Evolutionary conservation across 2,888 invertebrate species (phyloP).

Genomic region (Pterostichus niger): DNA sequence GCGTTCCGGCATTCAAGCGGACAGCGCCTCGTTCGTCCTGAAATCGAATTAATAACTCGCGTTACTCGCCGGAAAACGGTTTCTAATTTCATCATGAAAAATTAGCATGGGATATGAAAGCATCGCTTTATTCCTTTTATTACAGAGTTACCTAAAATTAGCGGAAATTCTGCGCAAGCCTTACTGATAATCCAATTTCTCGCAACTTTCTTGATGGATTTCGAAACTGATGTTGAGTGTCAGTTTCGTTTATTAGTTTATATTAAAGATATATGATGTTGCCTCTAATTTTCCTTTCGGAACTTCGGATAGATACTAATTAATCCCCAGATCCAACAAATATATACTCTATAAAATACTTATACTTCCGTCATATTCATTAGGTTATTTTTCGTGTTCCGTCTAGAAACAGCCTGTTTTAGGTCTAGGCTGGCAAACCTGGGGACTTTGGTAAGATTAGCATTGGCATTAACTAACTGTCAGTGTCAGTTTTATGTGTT

Average conservation of each 20-base stretch:
- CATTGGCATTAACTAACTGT: no score
- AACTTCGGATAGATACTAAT: conserved; percentile 37
- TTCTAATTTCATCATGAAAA: conserved; percentile 60
- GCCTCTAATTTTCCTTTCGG: conserved; percentile 25
- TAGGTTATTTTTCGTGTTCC: no score
- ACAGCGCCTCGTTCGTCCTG: not conserved
- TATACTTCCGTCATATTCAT: no score
- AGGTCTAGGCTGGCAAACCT: no score
- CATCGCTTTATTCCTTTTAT: conserved; percentile 50
- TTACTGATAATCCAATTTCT: conserved; percentile 52
- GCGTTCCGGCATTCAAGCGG: not conserved
- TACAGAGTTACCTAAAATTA: conserved; percentile 54
- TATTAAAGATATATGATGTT: conserved; percentile 55
- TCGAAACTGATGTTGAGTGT: conserved; percentile 51
- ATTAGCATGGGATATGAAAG: conserved; percentile 60
- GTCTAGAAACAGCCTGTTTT: no score
- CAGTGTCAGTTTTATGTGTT: no score
- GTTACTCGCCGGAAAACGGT: conserved; percentile 57
- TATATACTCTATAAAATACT: no score
- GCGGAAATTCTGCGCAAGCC: conserved; percentile 41
- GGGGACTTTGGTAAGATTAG: no score
- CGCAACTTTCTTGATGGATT: conserved; percentile 55
- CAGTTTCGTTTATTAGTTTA: conserved; percentile 59
- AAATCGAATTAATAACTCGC: conserved; percentile 61
- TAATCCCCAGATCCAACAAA: not conserved